Evolutionary conservation across 2,113 vertebrate species (phyloP).

Genomic region (Cebidichthys violaceus): DNA sequence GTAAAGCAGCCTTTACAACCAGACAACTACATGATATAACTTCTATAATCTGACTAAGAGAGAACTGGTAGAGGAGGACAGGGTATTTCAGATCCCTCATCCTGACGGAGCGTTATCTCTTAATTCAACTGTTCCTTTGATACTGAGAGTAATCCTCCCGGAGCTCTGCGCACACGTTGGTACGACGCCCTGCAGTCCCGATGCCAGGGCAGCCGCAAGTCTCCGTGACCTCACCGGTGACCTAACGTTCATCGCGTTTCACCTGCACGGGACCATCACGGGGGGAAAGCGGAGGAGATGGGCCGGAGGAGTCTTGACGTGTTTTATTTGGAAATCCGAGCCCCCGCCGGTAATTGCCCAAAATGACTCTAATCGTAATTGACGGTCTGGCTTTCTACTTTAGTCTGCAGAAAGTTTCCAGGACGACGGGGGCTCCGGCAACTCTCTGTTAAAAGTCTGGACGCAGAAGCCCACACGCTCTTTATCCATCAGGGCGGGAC

Average conservation of each 20-base stretch:
- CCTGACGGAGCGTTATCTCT: neutral
- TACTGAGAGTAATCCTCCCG: constrained; percentile 11
- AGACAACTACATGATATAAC: neutral
- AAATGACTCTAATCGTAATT: constrained; percentile 83
- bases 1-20: neutral
- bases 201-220: constrained; percentile 38
- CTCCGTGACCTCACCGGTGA: constrained; percentile 47
- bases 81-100: constrained; percentile 33
- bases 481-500: constrained; percentile 75
- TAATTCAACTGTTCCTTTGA: constrained; percentile 27
- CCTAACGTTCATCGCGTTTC: constrained; percentile 48
- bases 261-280: constrained; percentile 72
- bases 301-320: constrained; percentile 65
- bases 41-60: neutral
- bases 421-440: constrained; percentile 63
- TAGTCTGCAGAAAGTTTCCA: constrained; percentile 76
- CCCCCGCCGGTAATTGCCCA: constrained; percentile 77
- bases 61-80: neutral
- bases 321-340: constrained; percentile 81
- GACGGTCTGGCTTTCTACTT: constrained; percentile 82
- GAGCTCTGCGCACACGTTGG: constrained; percentile 1
- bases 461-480: constrained; percentile 69
- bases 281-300: constrained; percentile 52
- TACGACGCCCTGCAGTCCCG: neutral
- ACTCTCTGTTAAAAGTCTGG: constrained; percentile 69